Evolutionary conservation across 1,140 invertebrate genomes (phyloP), one percentile per base, ranked within the genome.

Genomic region (Oppia nitens): DNA sequence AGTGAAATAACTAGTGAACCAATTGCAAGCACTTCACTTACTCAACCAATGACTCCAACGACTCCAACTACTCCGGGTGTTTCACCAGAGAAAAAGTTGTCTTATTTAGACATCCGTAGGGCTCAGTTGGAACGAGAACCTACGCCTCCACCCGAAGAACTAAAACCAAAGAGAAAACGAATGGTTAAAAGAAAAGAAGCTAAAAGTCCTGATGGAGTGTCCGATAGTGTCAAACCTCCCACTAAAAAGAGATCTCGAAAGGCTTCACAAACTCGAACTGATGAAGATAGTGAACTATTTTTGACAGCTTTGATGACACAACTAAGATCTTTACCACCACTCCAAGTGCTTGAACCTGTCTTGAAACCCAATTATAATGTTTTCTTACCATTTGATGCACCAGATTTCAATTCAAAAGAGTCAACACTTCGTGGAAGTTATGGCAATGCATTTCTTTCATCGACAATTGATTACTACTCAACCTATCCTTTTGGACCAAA

Each of bases 231-330:
- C 12, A 56, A 48, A 20, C 25, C 63, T 24, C 3, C 48, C 40
- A 48, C 53, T 17, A 28, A 89, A 66, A 92, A 92, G 69, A 75
- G 85, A 26, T 77, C 83, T 12, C 76, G 85, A 26, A 91, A 76
- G 69, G 74, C 82, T 26, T 87, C 84, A 53, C 27, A 20, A 27
- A 52, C 17, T 0, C 20, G 51, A 54, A 2, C 21, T 17, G 59
- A 63, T 65, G 89, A 93, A 74, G 88, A 93, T 72, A 88, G 89
- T 70, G 89, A 93, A 69, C 81, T 81, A 6, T 92, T 84, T 67
- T 83, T 91, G 63, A 90, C 92, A 65, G 83, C 82, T 66, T 74
- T 94, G 27, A 84, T 93, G 79, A 75, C 76, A 24, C 88, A 94
- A 68, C 70, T 96, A 40, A 75, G 85, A 27, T 80, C 82, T 59